Conservation (phyloP, 2,113 vertebrate species). For the Caretta caretta region DNA sequence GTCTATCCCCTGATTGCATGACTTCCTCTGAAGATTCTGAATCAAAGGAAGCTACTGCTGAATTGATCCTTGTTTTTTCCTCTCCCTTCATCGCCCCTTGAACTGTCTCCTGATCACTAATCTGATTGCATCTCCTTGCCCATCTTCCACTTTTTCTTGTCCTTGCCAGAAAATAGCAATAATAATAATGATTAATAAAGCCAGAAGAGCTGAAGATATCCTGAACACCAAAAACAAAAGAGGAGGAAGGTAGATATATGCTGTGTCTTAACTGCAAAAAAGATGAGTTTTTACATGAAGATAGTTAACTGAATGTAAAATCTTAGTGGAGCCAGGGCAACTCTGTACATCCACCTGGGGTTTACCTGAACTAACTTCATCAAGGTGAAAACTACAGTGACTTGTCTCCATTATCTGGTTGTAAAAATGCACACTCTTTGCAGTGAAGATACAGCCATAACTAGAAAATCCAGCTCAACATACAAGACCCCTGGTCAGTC, state of each 20-base stretch:
- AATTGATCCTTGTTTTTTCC: neutral
- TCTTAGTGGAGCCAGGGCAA: neutral
- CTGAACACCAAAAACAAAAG: neutral
- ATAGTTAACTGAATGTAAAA: neutral
- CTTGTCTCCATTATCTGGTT: neutral
- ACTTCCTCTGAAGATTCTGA: neutral
- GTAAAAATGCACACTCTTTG: neutral
- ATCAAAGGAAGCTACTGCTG: neutral
- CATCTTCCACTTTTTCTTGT: neutral
- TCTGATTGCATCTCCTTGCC: neutral
- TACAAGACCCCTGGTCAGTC: neutral
- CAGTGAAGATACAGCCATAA: neutral
- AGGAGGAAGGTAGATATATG: neutral
- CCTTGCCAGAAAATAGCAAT: neutral
- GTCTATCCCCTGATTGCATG: neutral
- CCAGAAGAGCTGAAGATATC: neutral
- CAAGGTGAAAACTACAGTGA: neutral
- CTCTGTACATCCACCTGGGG: neutral
- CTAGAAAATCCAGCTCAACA: neutral
- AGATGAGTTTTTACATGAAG: neutral
- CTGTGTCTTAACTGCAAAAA: neutral
- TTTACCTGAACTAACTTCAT: neutral
- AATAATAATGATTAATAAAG: neutral
- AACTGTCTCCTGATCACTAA: neutral
- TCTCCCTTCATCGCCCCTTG: neutral